Evolutionary conservation across 2,113 vertebrate genomes (phyloP).

Genomic region (Telmatochromis sp.): DNA sequence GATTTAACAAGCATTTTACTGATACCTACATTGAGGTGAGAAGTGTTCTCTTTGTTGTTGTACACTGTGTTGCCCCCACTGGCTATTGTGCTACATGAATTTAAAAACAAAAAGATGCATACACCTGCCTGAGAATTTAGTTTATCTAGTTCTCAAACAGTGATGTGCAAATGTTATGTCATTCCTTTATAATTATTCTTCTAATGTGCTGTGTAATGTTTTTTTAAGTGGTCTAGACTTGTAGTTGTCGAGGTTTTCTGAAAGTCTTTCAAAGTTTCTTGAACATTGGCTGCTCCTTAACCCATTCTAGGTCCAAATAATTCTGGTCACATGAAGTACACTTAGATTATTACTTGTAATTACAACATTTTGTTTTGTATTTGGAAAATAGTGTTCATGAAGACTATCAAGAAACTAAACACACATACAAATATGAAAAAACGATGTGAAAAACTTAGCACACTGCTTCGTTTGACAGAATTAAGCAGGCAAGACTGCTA

Average conservation of each 20-base stretch:
- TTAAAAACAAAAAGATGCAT: not conserved
- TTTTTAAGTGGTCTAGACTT: not conserved
- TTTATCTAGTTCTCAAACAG: not conserved
- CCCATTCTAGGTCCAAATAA: not conserved
- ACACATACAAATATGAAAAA: not conserved
- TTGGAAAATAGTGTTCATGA: not conserved
- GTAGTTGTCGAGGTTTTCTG: not conserved
- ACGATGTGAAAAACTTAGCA: not conserved
- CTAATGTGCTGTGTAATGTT: not conserved
- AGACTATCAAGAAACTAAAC: not conserved
- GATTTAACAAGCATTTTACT: conserved; percentile 84
- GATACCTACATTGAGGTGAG: conserved; percentile 89
- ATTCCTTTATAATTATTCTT: not conserved
- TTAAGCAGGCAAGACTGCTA: not conserved
- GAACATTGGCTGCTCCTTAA: not conserved
- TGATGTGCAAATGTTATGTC: not conserved
- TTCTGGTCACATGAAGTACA: not conserved
- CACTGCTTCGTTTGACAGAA: accelerated
- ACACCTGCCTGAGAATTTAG: not conserved
- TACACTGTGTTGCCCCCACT: not conserved
- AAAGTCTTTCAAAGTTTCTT: not conserved
- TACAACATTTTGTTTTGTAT: not conserved
- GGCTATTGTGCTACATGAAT: not conserved
- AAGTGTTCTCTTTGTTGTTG: not conserved
- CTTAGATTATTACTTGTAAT: not conserved